Base-by-base conservation (phyloP, 2,888 invertebrate genomes). In the Aethes cnicana region DNA sequence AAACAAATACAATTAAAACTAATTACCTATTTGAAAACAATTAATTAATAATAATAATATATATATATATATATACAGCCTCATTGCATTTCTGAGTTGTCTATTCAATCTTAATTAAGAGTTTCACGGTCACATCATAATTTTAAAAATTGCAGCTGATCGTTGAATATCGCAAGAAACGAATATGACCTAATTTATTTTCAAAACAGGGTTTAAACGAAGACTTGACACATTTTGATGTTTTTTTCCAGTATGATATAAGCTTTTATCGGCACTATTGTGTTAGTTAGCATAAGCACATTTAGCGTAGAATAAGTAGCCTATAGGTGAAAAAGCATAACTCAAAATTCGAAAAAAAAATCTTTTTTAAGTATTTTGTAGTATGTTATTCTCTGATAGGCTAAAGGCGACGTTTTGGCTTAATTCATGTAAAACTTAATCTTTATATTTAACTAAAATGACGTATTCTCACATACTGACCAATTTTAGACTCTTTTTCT, bases 281-380 rank as follows among this genome's bases (percentile, higher is more conserved):
- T 52, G 52, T 52, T 52, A 50, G 48, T 26, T 47, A 33, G 28
- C n/a, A 9, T 52, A 39, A 46, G 25, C 42, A 49, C 42, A 17
- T 17, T 11, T 42, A 42, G 33, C 12, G 33, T 49, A 49, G 42
- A 14, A 11, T 42, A 48, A 48, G 48, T 52, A 52, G 52, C 44
- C 52, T 44, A 26, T 52, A 52, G 37, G 20, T 37, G 44, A 50
- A 52, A 39, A 52, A 52, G 11, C 52, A 42, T 55, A 55, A 55
- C 36, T 54, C 47, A 50, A 58, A 53, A 53, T 49, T 56, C 30
- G 46, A 49, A 48, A 50, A 46, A 42, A 48, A 53, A 44, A 37
- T 8, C 35, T 57, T 52, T 48, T 52, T 46, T 39, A 52, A 46
- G 44, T 46, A 52, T 52, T 52, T 52, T 52, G 52, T 52, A 52